A percentile compares a stretch with the other conserved stretches of the same genome.
These are phyloP conservation scores for Venustoraphidia nigricollis DNA, from an alignment of 2,888 invertebrate species.

Conservation along the genomic window DNA sequence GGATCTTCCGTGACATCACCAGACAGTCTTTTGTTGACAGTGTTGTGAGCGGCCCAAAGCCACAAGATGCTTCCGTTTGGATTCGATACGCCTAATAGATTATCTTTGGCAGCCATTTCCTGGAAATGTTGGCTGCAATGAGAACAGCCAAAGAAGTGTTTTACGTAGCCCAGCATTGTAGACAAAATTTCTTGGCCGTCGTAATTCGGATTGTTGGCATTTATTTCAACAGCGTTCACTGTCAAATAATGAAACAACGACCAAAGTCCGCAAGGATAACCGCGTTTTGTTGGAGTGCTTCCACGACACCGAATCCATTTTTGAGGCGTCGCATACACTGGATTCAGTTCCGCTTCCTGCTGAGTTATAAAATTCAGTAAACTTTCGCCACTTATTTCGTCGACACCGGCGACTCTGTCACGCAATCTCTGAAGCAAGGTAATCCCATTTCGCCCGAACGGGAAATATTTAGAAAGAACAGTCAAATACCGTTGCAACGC, in stretches of 20 bases:
- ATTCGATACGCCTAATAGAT: conserved; percentile 50
- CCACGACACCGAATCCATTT: conserved; percentile 74
- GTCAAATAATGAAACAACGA: conserved; percentile 84
- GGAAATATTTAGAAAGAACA: conserved; percentile 62
- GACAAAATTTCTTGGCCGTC: conserved; percentile 49
- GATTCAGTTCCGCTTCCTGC: conserved; percentile 35
- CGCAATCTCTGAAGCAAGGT: conserved; percentile 45
- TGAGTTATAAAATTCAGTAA: conserved; percentile 38
- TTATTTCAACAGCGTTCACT: conserved; percentile 46
- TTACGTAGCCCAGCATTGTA: conserved; percentile 78
- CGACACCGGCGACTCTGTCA: conserved; percentile 33
- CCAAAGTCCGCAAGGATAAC: conserved; percentile 94
- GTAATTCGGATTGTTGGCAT: conserved; percentile 14
- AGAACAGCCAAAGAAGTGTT: conserved; percentile 84
- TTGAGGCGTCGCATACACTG: conserved; percentile 36
- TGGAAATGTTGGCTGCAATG: conserved; percentile 85
- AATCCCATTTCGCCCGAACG: conserved; percentile 52
- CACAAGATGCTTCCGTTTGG: conserved; percentile 71
- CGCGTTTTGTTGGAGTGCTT: conserved; percentile 56
- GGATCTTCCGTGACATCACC: conserved; percentile 87
- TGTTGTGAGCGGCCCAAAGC: conserved; percentile 91
- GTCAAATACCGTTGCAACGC: conserved; percentile 61
- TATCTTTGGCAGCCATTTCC: conserved; percentile 59
- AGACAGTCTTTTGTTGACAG: conserved; percentile 74
- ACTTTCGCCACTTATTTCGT: conserved; percentile 40